These are phyloP conservation scores for Mirza zaza DNA, from an alignment of 2,113 vertebrate species.

Conservation along the genomic window DNA sequence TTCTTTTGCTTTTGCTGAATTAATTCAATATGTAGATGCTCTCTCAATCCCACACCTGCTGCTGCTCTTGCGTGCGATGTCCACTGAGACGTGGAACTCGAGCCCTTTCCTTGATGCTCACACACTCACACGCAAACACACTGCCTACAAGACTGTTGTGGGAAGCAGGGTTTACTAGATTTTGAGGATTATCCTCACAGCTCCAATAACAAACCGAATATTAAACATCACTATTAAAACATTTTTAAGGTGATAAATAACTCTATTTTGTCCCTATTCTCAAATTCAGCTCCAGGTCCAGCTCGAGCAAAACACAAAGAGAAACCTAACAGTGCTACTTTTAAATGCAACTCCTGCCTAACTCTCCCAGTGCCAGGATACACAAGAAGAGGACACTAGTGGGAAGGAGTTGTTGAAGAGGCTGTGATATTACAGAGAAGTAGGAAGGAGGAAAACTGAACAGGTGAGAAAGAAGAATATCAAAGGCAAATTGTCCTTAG, in stretches of 20 bases:
- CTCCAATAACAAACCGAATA: neutral
- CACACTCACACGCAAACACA: neutral
- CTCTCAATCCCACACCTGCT: neutral
- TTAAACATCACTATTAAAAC: neutral
- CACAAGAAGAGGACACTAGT: fast-evolving
- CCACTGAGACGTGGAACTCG: neutral
- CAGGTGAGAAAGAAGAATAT: neutral
- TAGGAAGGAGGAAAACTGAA: neutral
- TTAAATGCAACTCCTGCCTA: neutral
- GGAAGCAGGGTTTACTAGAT: neutral
- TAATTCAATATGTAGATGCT: neutral
- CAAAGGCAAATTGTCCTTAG: neutral
- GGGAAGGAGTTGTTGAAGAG: neutral
- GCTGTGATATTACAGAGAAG: neutral
- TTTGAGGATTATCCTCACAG: neutral
- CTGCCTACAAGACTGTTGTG: neutral
- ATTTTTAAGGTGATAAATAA: neutral
- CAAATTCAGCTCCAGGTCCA: neutral
- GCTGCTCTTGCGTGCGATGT: neutral
- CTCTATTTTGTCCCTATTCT: neutral
- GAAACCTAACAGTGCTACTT: neutral
- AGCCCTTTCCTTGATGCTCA: neutral
- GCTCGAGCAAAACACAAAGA: neutral
- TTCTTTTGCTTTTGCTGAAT: neutral
- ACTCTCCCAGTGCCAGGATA: neutral